Percentiles rank a stretch among this genome's conserved stretches.
phyloP scores from a whole-genome alignment of 2,888 invertebrate genomes.

The Hemistola chrysoprasaria region DNA sequence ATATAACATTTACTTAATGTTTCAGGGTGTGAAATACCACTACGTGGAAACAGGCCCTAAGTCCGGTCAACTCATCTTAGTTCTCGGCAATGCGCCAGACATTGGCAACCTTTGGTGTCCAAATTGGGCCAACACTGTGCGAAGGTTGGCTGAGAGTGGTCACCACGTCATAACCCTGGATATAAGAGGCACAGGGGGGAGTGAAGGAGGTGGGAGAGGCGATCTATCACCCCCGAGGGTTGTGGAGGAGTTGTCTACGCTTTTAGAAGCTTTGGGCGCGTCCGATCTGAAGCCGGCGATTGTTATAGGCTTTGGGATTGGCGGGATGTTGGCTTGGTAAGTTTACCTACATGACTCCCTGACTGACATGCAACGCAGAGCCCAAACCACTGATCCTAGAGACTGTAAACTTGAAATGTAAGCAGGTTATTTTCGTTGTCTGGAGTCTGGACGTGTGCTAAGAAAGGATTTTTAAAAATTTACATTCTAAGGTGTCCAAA shows the following conservation, averaged over 20 bases:
- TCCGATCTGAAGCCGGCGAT: slow-evolving; percentile 56
- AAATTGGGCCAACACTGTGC: slow-evolving; percentile 58
- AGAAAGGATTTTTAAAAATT: too few relatives aligned
- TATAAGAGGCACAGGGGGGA: slow-evolving; percentile 69
- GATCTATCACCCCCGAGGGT: slow-evolving; percentile 64
- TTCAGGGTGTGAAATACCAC: slow-evolving; percentile 74
- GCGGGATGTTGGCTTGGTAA: slow-evolving; percentile 75
- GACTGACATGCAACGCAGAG: too few relatives aligned
- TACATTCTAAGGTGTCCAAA: too few relatives aligned
- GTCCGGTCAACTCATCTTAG: slow-evolving; percentile 54
- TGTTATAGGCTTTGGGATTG: slow-evolving; percentile 70
- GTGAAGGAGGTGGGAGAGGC: slow-evolving; percentile 60
- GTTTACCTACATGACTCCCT: slow-evolving; percentile 25
- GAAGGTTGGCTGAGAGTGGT: slow-evolving; percentile 52
- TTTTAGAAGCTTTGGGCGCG: slow-evolving; percentile 62
- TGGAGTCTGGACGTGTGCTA: too few relatives aligned
- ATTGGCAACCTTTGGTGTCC: slow-evolving; percentile 59
- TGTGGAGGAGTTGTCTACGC: slow-evolving; percentile 58
- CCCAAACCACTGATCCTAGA: too few relatives aligned
- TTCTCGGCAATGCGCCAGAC: slow-evolving; percentile 72
- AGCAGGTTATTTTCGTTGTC: neutral
- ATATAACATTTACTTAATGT: slow-evolving; percentile 11
- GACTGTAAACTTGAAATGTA: too few relatives aligned
- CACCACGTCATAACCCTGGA: slow-evolving; percentile 68
- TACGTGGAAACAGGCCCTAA: slow-evolving; percentile 72